These are phyloP conservation scores for Okapia johnstoni DNA, from an alignment of 2,113 vertebrate genomes.

Conservation along the genomic window DNA sequence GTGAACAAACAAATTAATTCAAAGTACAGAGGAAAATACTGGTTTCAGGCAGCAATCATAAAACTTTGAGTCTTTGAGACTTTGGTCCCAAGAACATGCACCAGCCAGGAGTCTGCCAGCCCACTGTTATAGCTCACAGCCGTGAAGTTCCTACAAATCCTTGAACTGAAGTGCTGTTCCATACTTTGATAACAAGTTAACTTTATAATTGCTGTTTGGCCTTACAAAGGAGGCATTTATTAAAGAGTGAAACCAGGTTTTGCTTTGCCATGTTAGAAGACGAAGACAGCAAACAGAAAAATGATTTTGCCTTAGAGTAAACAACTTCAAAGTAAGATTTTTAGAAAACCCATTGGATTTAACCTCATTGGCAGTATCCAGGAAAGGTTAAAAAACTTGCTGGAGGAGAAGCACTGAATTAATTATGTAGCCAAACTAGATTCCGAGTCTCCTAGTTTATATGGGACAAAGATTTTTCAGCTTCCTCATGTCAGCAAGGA, in stretches of 20 bases:
- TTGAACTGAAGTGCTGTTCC: background rate
- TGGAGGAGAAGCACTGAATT: background rate
- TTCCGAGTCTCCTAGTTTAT: background rate
- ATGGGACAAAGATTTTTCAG: background rate
- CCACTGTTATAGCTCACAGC: background rate
- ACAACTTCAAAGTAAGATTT: constrained; percentile 31
- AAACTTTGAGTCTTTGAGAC: constrained; percentile 58
- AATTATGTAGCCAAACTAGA: background rate
- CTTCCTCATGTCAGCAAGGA: background rate
- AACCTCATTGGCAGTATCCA: background rate
- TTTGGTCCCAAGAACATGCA: constrained; percentile 26
- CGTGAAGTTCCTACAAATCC: background rate
- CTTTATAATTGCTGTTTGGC: background rate
- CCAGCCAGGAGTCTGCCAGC: background rate
- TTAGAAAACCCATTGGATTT: background rate
- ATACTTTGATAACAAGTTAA: background rate
- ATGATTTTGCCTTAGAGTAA: constrained; percentile 38
- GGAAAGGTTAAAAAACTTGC: background rate
- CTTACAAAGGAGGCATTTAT: constrained; percentile 1
- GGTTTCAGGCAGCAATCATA: constrained; percentile 68
- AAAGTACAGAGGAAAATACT: constrained; percentile 67
- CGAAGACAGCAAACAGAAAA: constrained; percentile 14
- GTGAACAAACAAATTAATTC: constrained; percentile 80
- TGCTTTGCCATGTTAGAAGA: background rate
- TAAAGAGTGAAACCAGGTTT: background rate